A percentile compares a stretch with the other conserved stretches of the same genome.
These are phyloP conservation scores for Bombus waltoni DNA, from an alignment of 1,140 invertebrate species.

Conservation along the genomic window DNA sequence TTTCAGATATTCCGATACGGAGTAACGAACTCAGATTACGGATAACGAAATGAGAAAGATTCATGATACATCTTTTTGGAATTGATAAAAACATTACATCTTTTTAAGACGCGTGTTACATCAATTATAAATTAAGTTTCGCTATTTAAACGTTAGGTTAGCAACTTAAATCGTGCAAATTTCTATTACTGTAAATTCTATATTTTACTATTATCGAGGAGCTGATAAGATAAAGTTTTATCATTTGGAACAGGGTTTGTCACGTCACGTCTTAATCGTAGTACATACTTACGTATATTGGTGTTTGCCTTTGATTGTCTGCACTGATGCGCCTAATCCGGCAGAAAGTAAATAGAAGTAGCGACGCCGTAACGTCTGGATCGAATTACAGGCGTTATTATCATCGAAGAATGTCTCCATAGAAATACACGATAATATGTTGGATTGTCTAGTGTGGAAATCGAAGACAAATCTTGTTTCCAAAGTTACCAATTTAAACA, in stretches of 20 bases:
- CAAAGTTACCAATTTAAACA: background rate
- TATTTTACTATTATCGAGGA: background rate
- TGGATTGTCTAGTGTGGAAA: background rate
- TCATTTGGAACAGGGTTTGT: background rate
- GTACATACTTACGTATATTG: background rate
- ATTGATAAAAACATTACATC: background rate
- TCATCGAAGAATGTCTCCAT: background rate
- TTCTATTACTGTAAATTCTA: background rate
- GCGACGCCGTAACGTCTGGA: background rate
- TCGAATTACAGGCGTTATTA: background rate
- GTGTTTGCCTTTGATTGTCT: background rate
- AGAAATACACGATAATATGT: background rate
- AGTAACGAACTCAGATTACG: too few relatives aligned
- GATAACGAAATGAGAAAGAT: too few relatives aligned
- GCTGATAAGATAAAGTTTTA: conserved; percentile 10
- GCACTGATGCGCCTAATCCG: too few relatives aligned
- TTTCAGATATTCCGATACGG: background rate
- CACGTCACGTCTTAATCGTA: background rate
- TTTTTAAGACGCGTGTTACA: background rate
- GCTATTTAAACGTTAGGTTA: background rate
- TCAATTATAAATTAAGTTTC: background rate
- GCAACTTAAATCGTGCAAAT: background rate
- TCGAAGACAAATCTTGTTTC: background rate
- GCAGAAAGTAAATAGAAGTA: too few relatives aligned
- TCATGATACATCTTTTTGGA: too few relatives aligned